Percentiles rank a stretch among this genome's conserved stretches.
Conservation (phyloP, 2,888 invertebrate species). For the Nephrocerus scutellatus region DNA sequence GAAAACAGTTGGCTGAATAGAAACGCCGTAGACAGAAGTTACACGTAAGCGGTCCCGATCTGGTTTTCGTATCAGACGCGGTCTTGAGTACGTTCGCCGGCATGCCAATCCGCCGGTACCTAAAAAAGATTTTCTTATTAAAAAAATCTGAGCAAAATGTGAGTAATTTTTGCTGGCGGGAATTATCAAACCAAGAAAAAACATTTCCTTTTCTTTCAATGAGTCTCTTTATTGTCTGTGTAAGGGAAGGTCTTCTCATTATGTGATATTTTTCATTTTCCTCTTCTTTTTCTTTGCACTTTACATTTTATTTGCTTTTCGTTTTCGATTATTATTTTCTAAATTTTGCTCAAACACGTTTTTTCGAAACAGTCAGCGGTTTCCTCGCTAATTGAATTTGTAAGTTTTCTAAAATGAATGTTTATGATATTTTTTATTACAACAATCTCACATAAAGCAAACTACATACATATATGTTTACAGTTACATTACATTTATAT, state of each 20-base stretch:
- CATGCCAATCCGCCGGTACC: background rate
- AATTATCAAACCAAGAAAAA: constrained; percentile 3
- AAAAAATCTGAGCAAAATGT: background rate
- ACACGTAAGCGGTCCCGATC: background rate
- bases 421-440: too few relatives aligned
- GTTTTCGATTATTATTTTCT: constrained; percentile 5
- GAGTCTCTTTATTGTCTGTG: constrained; percentile 29
- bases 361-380: constrained; percentile 2
- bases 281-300: constrained; percentile 13
- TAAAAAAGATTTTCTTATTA: background rate
- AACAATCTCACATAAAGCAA: too few relatives aligned
- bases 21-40: background rate
- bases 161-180: background rate
- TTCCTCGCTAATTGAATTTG: too few relatives aligned
- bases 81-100: background rate
- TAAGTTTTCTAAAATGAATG: too few relatives aligned
- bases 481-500: too few relatives aligned
- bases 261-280: constrained; percentile 13
- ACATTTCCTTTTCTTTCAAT: constrained; percentile 19
- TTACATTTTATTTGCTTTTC: background rate
- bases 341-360: too few relatives aligned
- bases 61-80: background rate
- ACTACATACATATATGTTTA: too few relatives aligned
- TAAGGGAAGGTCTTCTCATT: constrained; percentile 20
- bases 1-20: background rate